Evolutionary conservation across 2,888 invertebrate genomes (phyloP).

Genomic region (Andrena minutula): DNA sequence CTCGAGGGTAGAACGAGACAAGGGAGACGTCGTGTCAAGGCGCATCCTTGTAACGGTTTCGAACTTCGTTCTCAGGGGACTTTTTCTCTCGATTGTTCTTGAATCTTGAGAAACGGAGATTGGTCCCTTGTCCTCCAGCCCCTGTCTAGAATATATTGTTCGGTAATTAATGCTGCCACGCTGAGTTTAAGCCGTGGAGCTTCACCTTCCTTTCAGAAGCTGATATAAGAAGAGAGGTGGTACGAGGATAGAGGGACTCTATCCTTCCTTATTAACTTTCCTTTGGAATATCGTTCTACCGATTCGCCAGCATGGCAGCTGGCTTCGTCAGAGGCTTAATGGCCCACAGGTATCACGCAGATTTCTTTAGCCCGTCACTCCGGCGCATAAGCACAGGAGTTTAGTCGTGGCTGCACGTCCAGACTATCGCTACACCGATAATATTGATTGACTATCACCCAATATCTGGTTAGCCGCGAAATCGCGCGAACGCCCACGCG

Average conservation of each 20-base stretch:
- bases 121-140: not conserved
- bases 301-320: too few species aligned
- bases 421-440: conserved; percentile 41
- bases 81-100: not conserved
- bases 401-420: not conserved
- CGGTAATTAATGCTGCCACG: not conserved
- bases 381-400: not conserved
- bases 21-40: conserved; percentile 38
- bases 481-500: conserved; percentile 60
- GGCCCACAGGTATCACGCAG: too few species aligned
- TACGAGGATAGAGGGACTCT: too few species aligned
- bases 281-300: too few species aligned
- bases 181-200: not conserved
- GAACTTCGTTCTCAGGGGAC: not conserved
- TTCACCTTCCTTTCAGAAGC: not conserved
- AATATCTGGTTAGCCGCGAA: conserved; percentile 70
- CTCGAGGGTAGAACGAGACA: conserved; percentile 27
- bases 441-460: conserved; percentile 61
- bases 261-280: too few species aligned
- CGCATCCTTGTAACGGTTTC: conserved; percentile 44
- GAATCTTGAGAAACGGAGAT: not conserved
- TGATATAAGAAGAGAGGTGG: too few species aligned
- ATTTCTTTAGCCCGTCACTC: not conserved
- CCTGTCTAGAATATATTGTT: not conserved
- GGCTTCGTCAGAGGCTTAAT: too few species aligned